phyloP scores from a whole-genome alignment of 2,888 invertebrate species.

The Villa cingulata region DNA sequence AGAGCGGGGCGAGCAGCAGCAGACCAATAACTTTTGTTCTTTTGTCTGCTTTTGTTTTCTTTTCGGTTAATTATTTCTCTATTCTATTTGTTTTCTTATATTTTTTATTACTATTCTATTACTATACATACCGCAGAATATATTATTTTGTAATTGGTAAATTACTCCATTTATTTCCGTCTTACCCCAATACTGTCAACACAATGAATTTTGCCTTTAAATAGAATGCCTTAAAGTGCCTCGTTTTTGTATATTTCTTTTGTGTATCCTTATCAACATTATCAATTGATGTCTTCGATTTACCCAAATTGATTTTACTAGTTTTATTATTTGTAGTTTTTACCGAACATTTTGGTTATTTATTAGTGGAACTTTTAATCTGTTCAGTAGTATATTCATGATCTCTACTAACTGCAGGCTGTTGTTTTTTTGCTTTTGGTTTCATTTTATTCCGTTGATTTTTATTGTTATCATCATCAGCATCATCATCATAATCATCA shows the following conservation, averaged over 20 bases:
- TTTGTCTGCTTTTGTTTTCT: too few relatives aligned
- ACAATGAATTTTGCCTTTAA: conserved; percentile 60
- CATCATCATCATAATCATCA: too few relatives aligned
- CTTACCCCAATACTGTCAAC: conserved; percentile 63
- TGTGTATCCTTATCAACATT: neutral
- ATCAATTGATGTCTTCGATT: neutral
- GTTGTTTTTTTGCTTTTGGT: neutral
- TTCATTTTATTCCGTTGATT: too few relatives aligned
- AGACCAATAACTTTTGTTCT: too few relatives aligned
- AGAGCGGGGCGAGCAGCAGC: too few relatives aligned
- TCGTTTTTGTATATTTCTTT: conserved; percentile 36
- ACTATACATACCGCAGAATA: too few relatives aligned
- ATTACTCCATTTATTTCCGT: conserved; percentile 15
- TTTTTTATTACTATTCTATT: too few relatives aligned
- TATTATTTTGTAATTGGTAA: neutral
- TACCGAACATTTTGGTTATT: too few relatives aligned
- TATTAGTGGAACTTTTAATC: neutral
- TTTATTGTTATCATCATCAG: too few relatives aligned
- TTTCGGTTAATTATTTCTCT: too few relatives aligned
- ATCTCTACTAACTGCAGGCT: neutral
- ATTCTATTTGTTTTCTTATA: too few relatives aligned
- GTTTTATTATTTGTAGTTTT: neutral
- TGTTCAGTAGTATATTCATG: neutral
- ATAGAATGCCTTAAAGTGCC: conserved; percentile 65
- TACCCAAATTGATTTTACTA: neutral